A percentile compares a stretch with the other conserved stretches of the same genome.
Conservation (phyloP, 2,113 vertebrate species). For the Phrynocephalus versicolor region DNA sequence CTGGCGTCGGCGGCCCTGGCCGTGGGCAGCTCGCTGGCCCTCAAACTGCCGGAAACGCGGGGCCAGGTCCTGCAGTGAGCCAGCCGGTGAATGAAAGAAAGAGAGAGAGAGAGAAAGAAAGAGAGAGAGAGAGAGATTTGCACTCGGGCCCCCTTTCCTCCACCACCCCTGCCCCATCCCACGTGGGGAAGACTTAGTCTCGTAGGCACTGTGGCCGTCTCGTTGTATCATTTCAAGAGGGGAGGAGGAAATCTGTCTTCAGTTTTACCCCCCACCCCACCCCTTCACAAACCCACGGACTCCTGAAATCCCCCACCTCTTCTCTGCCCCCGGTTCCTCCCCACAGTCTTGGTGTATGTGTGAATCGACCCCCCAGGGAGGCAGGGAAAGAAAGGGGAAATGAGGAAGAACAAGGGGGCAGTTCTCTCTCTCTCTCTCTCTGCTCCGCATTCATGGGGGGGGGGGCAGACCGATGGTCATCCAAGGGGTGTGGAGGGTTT, state of each 20-base stretch:
- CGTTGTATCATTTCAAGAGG: constrained; percentile 35
- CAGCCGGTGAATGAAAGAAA: constrained; percentile 10
- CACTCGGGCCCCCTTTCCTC: neutral
- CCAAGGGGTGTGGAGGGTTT: too few relatives aligned
- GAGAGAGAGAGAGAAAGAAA: constrained; percentile 54
- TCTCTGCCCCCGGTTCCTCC: neutral
- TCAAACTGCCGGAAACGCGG: constrained; percentile 92
- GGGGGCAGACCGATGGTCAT: neutral
- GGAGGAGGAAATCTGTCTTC: neutral
- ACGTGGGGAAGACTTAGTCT: constrained; percentile 26
- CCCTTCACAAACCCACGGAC: too few relatives aligned
- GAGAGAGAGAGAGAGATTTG: constrained; percentile 25
- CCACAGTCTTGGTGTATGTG: constrained; percentile 37
- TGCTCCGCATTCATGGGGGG: neutral
- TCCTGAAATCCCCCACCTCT: neutral
- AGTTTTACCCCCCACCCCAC: accelerated
- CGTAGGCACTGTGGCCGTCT: constrained; percentile 77
- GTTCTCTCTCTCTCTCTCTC: neutral
- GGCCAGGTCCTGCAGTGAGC: constrained; percentile 92
- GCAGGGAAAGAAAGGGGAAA: neutral
- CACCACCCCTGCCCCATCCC: constrained; percentile 1
- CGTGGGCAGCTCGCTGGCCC: constrained; percentile 88
- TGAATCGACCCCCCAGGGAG: neutral
- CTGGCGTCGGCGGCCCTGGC: constrained; percentile 90
- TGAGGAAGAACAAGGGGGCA: too few relatives aligned